Base-by-base conservation (phyloP, 1,140 invertebrate species). In the Drosophila nasuta region DNA sequence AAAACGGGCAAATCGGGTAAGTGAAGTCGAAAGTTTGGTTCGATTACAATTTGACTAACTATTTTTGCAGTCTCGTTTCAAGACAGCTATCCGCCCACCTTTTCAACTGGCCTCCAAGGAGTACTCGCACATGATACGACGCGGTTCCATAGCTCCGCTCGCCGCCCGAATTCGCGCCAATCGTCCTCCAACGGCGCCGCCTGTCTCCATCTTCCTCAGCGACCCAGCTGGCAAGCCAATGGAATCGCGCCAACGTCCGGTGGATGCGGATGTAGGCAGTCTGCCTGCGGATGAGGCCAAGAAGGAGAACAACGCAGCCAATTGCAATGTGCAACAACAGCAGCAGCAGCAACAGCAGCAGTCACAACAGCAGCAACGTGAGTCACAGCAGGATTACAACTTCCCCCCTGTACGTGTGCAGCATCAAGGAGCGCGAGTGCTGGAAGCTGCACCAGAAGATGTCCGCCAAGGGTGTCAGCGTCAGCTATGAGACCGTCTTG, bases 401-500 rank as follows among this genome's bases (percentile, higher is more conserved):
- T 92, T 78, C 56, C 91, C 91, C 91, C 0, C 65, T 80, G 56
- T 93, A 81, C 75, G 91, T 92, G 57, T 59, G 82, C 69, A 94
- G 94, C 3, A 89, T 92, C 0, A 95, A 95, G 81, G 94, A 95
- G 75, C 93, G 94, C 77, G 95, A 96, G 88, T 96, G 95, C 79
- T 96, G 95, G 95, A 94, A 95, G 58, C 92, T 95, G 52, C 96
- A 94, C 69, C 93, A 93, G 62, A 94, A 94, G 92, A 96, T 96
- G 95, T 94, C 93, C n/a, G 94, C 95, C 70, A 96, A 95, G 89
- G 95, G 95, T 1, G 93, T 96, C n/a, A 94, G 93, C 43, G 94
- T 96, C 3, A 95, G 94, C 3, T 96, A 95, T 66, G 95, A 96
- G 58, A 96, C 95, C 0, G 94, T 96, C 33, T 90, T 96, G 38